phyloP scores from a whole-genome alignment of 1,140 invertebrate genomes.

The Ips nitidus region DNA sequence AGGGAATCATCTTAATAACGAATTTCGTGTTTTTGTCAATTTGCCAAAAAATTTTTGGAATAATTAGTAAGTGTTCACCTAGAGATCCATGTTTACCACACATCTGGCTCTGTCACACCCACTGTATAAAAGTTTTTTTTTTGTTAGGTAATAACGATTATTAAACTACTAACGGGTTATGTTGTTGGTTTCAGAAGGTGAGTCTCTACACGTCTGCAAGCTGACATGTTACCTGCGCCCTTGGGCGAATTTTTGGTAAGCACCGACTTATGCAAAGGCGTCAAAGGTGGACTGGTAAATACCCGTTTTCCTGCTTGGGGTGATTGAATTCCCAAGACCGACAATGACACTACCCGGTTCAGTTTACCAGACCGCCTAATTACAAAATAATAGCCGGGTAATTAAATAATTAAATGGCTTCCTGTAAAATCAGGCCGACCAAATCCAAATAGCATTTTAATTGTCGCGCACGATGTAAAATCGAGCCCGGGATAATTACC shows the following conservation, averaged over 20 bases:
- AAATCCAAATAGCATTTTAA: conserved; percentile 49
- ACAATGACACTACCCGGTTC: neutral
- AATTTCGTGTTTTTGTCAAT: too few relatives aligned
- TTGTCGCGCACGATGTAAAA: conserved; percentile 40
- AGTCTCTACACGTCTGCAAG: conserved; percentile 4
- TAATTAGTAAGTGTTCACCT: too few relatives aligned
- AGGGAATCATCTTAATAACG: too few relatives aligned
- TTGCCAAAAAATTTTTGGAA: too few relatives aligned
- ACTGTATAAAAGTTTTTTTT: neutral
- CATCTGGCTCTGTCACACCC: too few relatives aligned
- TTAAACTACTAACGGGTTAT: conserved; percentile 5
- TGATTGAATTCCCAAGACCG: neutral
- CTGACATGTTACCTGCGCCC: neutral
- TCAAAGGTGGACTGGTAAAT: too few relatives aligned
- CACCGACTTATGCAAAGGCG: too few relatives aligned
- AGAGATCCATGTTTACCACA: too few relatives aligned
- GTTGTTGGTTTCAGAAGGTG: conserved; percentile 13
- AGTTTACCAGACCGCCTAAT: conserved; percentile 20
- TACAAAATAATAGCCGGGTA: conserved; percentile 38
- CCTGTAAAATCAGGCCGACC: conserved; percentile 21
- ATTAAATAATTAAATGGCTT: conserved; percentile 26
- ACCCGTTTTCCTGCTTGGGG: too few relatives aligned
- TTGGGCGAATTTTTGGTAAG: neutral
- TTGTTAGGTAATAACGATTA: conserved; percentile 12
- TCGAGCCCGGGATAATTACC: conserved; percentile 29